Evolutionary conservation across 2,113 vertebrate species (phyloP).

Genomic region (Corapipo altera): DNA sequence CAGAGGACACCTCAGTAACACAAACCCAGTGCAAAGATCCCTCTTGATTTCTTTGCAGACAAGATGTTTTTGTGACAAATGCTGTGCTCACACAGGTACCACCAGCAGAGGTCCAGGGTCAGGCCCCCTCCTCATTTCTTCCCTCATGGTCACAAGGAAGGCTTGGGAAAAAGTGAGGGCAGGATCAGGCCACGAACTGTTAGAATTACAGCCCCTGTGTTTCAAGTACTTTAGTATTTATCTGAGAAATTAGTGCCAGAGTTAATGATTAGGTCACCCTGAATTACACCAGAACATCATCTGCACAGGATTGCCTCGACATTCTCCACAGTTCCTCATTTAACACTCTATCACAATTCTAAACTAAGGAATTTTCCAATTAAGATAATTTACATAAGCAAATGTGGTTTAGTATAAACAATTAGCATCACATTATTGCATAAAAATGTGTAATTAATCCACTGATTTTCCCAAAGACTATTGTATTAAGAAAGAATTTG

Average conservation of each 20-base stretch:
- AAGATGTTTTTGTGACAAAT: not conserved
- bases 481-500: not conserved
- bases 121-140: not conserved
- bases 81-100: fast-evolving
- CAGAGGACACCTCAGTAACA: not conserved
- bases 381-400: constrained; percentile 60
- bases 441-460: constrained; percentile 63
- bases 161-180: fast-evolving
- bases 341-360: constrained; percentile 40
- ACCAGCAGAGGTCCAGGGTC: not conserved
- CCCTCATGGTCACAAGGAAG: not conserved
- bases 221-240: constrained; percentile 24
- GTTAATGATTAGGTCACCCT: constrained; percentile 34
- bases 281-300: constrained; percentile 15
- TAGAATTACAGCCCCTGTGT: not conserved
- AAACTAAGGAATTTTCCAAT: constrained; percentile 64
- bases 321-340: constrained; percentile 2
- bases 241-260: constrained; percentile 31
- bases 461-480: constrained; percentile 39
- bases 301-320: not conserved
- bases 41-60: not conserved
- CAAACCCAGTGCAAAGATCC: not conserved
- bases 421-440: constrained; percentile 46
- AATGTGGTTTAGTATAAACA: constrained; percentile 64
- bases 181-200: not conserved